Conservation (phyloP, 2,888 invertebrate species). For the Drosophila niveifrons region DNA sequence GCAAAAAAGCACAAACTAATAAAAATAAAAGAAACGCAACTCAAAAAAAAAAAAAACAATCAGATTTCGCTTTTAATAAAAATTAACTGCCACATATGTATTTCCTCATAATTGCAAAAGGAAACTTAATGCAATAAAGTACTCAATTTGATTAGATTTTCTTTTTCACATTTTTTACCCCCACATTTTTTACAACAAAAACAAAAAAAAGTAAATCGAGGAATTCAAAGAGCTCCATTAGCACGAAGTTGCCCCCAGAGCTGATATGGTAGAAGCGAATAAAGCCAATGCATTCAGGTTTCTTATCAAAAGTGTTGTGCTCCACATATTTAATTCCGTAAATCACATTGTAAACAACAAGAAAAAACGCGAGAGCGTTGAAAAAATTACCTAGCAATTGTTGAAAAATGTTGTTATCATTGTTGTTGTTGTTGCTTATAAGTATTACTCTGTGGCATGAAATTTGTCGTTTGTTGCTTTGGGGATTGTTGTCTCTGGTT, state of each 20-base stretch:
- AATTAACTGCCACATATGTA: too few species aligned
- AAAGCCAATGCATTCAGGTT: constrained; percentile 22
- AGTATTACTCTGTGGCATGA: constrained; percentile 12
- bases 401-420: constrained; percentile 5
- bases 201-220: too few species aligned
- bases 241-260: neutral
- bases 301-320: constrained; percentile 9
- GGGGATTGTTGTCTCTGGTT: constrained; percentile 30
- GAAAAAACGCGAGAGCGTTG: neutral
- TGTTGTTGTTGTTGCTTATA: constrained; percentile 18
- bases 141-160: neutral
- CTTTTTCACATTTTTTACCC: neutral
- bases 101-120: too few species aligned
- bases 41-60: too few species aligned
- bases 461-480: constrained; percentile 26
- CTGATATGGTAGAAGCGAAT: constrained; percentile 11
- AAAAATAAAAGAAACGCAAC: too few species aligned
- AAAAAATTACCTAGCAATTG: constrained; percentile 6
- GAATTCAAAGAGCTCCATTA: too few species aligned
- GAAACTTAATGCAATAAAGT: too few species aligned
- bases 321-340: constrained; percentile 20
- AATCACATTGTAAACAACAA: constrained; percentile 20
- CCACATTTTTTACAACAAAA: too few species aligned
- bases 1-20: neutral
- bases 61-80: too few species aligned